Evolutionary conservation across 2,888 invertebrate genomes (phyloP), one percentile per base, ranked within the genome.

Genomic region (Scrobipalpa costella): DNA sequence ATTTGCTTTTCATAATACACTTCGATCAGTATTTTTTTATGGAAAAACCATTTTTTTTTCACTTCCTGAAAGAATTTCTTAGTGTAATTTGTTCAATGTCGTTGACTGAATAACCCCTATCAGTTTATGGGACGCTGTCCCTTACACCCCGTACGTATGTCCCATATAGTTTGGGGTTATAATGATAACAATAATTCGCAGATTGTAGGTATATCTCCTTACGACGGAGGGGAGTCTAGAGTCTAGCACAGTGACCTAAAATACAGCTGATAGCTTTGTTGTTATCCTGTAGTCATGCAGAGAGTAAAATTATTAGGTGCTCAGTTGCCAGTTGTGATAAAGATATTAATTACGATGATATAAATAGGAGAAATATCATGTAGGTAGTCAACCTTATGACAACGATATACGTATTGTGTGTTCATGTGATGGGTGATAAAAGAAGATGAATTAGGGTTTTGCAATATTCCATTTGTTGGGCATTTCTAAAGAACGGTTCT

Each of bases 191-290:
- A 6, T 55, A 33, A 7, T 13, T 55, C 8, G 34, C 55, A 55
- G n/a, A 55, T 15, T 55, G 33, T 55, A n/a, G 3, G 7, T 19
- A 19, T 34, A 55, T 34, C 34, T 55, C 11, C 11, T 38, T 19
- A 40, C n/a, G 15, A 47, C 58, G 7, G 19, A 44, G 44, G 44
- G 40, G 44, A 44, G 44, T 40, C 27, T 27, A 27, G 19, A 19
- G 19, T 44, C 44, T 40, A 59, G 44, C 44, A 44, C 59, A 59
- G 38, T 40, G 49, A 34, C 44, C 49, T 55, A 55, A 55, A 55
- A 55, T 55, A 11, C 17, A 9, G 27, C 38, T 40, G 34, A 52
- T 58, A 61, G 27, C 47, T 34, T 55, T 55, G 55, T 55, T 55
- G 55, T 27, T 55, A 34, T 55, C 55, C 55, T 55, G 55, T 55